Percentiles rank a stretch among this genome's conserved stretches.
These are phyloP conservation scores for Dioctria linearis DNA, from an alignment of 2,888 invertebrate species.

Conservation along the genomic window DNA sequence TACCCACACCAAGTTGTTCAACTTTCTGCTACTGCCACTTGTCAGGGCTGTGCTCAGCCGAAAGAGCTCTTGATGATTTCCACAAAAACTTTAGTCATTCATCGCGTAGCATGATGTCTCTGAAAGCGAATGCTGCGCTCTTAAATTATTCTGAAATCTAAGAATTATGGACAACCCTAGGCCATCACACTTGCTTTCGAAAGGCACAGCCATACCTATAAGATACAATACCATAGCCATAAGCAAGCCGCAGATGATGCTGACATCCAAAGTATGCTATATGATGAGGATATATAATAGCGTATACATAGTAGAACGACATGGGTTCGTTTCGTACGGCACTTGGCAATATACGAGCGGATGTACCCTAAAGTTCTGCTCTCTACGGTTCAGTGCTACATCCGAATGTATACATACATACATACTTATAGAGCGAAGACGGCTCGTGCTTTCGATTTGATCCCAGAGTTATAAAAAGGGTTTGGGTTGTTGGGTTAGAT, in stretches of 20 bases:
- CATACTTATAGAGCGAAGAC: conserved; percentile 60
- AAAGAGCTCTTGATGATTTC: conserved; percentile 49
- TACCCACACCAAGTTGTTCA: conserved; percentile 59
- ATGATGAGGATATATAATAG: not conserved
- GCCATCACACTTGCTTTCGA: conserved; percentile 47
- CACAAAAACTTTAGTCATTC: conserved; percentile 52
- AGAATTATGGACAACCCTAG: conserved; percentile 55
- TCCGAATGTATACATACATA: conserved; percentile 36
- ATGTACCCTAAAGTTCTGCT: conserved; percentile 33
- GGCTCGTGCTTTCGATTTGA: conserved; percentile 62
- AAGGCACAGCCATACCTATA: conserved; percentile 56
- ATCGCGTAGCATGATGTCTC: conserved; percentile 42
- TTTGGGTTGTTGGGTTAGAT: conserved; percentile 59
- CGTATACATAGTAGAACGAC: conserved; percentile 25
- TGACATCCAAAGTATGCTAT: conserved; percentile 61
- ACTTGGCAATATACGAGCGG: conserved; percentile 41
- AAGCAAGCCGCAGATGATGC: conserved; percentile 62
- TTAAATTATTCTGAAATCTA: conserved; percentile 55
- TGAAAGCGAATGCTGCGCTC: conserved; percentile 45
- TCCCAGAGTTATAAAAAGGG: conserved; percentile 59
- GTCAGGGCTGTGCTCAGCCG: conserved; percentile 58
- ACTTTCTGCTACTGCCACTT: conserved; percentile 59
- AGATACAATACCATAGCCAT: conserved; percentile 60
- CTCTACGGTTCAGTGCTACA: conserved; percentile 38
- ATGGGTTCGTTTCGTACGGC: conserved; percentile 34